phyloP scores from a whole-genome alignment of 2,113 vertebrate species.

The Phalacrocorax carbo region DNA sequence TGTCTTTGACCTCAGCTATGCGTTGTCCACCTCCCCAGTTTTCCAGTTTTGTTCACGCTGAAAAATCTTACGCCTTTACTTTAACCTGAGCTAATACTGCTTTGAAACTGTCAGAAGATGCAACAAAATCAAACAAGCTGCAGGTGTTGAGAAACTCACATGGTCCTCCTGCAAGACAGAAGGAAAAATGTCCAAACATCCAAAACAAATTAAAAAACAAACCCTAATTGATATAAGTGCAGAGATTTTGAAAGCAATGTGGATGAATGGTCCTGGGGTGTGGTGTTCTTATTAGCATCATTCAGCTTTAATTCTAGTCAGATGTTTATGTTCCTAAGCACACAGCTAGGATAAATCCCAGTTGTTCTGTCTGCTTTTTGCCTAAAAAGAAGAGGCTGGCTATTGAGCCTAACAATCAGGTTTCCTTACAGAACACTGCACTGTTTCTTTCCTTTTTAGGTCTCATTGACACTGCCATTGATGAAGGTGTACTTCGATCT shows the following conservation, averaged over 20 bases:
- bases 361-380: neutral
- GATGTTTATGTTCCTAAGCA: neutral
- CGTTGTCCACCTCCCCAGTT: neutral
- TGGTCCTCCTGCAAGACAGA: neutral
- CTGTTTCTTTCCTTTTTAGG: conserved; percentile 57
- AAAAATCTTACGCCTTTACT: neutral
- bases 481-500: conserved; percentile 90
- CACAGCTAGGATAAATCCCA: neutral
- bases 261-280: neutral
- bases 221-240: neutral
- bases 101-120: neutral
- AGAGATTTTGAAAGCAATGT: neutral
- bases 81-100: neutral
- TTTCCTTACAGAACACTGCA: neutral
- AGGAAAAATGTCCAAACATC: neutral
- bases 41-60: neutral
- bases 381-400: neutral
- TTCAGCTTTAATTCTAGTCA: neutral
- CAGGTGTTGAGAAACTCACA: neutral
- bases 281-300: accelerated
- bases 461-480: conserved; percentile 82
- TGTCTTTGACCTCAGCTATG: neutral
- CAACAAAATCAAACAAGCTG: neutral
- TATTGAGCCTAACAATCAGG: neutral
- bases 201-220: neutral